These are phyloP conservation scores for Triplophysa rosa DNA, from an alignment of 2,113 vertebrate species.

Conservation along the genomic window DNA sequence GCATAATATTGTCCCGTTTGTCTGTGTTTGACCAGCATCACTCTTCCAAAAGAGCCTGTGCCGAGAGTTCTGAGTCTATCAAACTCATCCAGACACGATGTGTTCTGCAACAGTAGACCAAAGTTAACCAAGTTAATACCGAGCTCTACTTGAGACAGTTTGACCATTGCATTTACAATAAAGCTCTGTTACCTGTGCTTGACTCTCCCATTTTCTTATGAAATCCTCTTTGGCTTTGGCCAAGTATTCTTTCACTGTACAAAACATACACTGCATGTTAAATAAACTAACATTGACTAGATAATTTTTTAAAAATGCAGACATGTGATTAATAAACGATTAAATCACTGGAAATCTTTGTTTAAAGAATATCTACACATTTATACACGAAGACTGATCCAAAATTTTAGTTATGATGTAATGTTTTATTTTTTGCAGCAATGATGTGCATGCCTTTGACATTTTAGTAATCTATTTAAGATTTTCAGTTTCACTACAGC, in stretches of 20 bases:
- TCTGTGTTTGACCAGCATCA: slow-evolving; percentile 99
- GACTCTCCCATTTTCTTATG: slow-evolving; percentile 98
- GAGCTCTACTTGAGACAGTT: neutral
- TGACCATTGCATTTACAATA: neutral
- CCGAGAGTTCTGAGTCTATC: slow-evolving; percentile 97
- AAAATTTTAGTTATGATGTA: too few relatives aligned
- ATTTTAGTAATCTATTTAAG: too few relatives aligned
- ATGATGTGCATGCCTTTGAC: too few relatives aligned
- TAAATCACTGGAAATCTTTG: too few relatives aligned
- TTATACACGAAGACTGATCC: too few relatives aligned
- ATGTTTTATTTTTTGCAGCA: too few relatives aligned
- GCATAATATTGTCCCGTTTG: slow-evolving; percentile 95
- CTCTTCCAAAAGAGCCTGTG: slow-evolving; percentile 96
- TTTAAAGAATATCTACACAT: too few relatives aligned
- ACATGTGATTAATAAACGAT: neutral
- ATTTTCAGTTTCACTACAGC: too few relatives aligned
- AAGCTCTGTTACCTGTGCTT: slow-evolving; percentile 82
- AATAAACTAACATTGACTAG: neutral
- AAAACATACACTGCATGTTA: slow-evolving; percentile 33
- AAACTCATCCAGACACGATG: slow-evolving; percentile 94
- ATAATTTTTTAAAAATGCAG: neutral
- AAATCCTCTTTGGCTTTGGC: slow-evolving; percentile 99
- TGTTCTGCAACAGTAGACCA: slow-evolving; percentile 77
- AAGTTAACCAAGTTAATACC: slow-evolving; percentile 2
- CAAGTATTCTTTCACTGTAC: slow-evolving; percentile 99